These are phyloP conservation scores for Lasioglossum malachurum DNA, from an alignment of 2,888 invertebrate genomes.

Conservation along the genomic window DNA sequence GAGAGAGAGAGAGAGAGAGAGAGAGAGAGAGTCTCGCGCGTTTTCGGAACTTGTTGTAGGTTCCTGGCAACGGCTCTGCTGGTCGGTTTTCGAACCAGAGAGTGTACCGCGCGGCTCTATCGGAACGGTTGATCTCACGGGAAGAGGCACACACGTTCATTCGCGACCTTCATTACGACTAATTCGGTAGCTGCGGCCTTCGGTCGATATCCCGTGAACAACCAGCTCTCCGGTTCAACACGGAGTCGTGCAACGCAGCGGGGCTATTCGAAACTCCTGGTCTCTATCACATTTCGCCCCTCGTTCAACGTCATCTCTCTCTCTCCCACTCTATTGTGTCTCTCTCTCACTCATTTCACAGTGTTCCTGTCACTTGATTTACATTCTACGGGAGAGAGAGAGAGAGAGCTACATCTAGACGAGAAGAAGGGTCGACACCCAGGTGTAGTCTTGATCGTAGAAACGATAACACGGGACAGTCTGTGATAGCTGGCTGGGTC, in stretches of 20 bases:
- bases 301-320: constrained; percentile 13
- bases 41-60: not conserved
- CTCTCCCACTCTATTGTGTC: not conserved
- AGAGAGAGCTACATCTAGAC: not conserved
- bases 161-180: constrained; percentile 69
- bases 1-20: not conserved
- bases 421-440: not conserved
- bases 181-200: constrained; percentile 65
- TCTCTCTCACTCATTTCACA: not conserved
- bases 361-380: not conserved
- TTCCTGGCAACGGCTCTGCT: not conserved
- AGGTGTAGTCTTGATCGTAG: not conserved
- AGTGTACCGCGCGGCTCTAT: not conserved
- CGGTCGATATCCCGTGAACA: constrained; percentile 68
- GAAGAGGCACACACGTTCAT: constrained; percentile 46
- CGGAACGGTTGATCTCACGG: constrained; percentile 13
- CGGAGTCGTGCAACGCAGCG: constrained; percentile 49
- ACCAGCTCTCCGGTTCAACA: constrained; percentile 40
- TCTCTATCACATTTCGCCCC: constrained; percentile 45
- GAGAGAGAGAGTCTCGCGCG: too few relatives aligned
- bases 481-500: not conserved
- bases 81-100: not conserved
- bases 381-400: constrained; percentile 5
- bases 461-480: not conserved
- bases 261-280: constrained; percentile 43